These are phyloP conservation scores for Galago senegalensis DNA, from an alignment of 2,797 vertebrate species.

Conservation along the genomic window DNA sequence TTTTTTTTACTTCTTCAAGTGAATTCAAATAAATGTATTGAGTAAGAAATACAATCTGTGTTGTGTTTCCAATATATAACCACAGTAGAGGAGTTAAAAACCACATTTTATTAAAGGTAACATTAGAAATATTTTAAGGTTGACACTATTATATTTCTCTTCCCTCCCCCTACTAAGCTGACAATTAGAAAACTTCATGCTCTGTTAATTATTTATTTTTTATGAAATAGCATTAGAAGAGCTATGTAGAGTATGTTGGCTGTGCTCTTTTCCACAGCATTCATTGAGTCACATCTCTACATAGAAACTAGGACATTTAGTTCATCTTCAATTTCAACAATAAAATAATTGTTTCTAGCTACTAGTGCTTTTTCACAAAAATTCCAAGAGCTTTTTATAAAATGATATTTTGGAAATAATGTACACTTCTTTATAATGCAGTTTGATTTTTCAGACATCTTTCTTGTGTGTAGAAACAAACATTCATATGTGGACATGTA, in stretches of 20 bases:
- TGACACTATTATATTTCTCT: constrained; percentile 66
- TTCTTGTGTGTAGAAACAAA: background rate
- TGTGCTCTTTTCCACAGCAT: background rate
- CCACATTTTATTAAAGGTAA: constrained; percentile 83
- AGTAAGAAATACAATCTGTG: constrained; percentile 77
- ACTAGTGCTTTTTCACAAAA: constrained; percentile 8
- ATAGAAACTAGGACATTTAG: background rate
- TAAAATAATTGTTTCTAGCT: background rate
- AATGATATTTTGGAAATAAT: constrained; percentile 15
- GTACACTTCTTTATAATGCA: background rate
- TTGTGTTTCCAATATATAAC: constrained; percentile 76
- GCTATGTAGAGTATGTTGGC: background rate
- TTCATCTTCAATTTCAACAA: background rate
- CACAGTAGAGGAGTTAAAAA: constrained; percentile 69
- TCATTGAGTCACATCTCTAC: background rate
- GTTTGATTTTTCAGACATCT: constrained; percentile 16
- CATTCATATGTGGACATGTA: background rate
- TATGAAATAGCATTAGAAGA: background rate
- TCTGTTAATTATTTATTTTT: background rate
- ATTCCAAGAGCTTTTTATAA: background rate
- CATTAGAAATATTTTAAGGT: constrained; percentile 78
- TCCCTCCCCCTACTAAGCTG: constrained; percentile 70
- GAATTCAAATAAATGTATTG: constrained; percentile 61
- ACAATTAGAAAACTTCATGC: constrained; percentile 68
- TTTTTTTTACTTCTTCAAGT: constrained; percentile 67